These are phyloP conservation scores for Disparrhopalites patrizii DNA, from an alignment of 2,888 invertebrate genomes.

Conservation along the genomic window DNA sequence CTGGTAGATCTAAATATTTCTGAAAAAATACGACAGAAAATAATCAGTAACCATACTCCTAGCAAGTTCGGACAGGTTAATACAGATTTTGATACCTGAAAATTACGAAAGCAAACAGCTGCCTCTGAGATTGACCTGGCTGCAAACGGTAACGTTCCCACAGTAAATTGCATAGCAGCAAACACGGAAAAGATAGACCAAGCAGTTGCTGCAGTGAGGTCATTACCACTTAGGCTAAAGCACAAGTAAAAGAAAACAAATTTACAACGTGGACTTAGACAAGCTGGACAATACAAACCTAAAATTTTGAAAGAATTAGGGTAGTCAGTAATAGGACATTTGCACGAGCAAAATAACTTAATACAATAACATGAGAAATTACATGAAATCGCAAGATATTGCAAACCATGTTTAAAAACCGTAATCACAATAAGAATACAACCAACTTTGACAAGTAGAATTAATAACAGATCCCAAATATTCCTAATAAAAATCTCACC, in stretches of 20 bases:
- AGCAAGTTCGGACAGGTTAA: not conserved
- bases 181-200: slow-evolving; percentile 54
- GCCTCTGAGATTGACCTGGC: slow-evolving; percentile 51
- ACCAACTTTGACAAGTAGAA: too few species aligned
- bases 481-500: slow-evolving; percentile 37
- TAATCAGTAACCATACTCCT: not conserved
- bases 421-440: too few species aligned
- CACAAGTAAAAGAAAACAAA: too few species aligned
- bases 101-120: slow-evolving; percentile 51
- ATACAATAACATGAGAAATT: too few species aligned
- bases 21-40: slow-evolving; percentile 31
- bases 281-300: too few species aligned
- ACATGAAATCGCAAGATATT: too few species aligned
- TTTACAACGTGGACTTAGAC: too few species aligned
- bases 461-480: too few species aligned
- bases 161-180: slow-evolving; percentile 54
- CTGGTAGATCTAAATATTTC: slow-evolving; percentile 51
- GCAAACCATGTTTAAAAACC: too few species aligned
- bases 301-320: too few species aligned
- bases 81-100: slow-evolving; percentile 48
- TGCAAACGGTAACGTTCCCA: slow-evolving; percentile 51
- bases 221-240: slow-evolving; percentile 49
- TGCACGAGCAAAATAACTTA: too few species aligned
- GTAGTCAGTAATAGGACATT: too few species aligned
- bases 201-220: slow-evolving; percentile 49